Percentiles rank a stretch among this genome's conserved stretches.
Conservation (phyloP, 30 jellyfish, hydroid and myxozoan genomes). For the Hydra vulgaris region DNA sequence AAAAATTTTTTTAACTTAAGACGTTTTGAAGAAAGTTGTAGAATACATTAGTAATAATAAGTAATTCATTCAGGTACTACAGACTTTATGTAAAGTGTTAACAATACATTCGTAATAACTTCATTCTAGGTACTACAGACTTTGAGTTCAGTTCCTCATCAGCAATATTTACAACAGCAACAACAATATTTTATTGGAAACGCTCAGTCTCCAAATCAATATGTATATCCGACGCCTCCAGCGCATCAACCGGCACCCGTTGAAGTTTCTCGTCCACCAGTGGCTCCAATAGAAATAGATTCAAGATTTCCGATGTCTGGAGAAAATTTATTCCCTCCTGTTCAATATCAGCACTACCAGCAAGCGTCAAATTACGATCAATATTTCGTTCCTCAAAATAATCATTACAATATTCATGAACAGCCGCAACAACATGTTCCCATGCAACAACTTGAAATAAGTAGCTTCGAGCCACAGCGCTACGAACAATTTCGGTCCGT, state of each 20-base stretch:
- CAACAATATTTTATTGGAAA: neutral
- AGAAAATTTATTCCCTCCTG: neutral
- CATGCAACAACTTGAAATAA: neutral
- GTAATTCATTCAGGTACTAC: no score
- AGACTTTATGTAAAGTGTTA: no score
- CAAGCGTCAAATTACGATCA: neutral
- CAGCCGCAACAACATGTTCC: neutral
- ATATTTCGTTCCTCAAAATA: neutral
- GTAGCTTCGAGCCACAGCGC: neutral
- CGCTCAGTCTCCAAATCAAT: neutral
- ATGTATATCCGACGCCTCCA: neutral
- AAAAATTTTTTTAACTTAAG: no score
- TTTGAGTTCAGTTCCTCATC: neutral
- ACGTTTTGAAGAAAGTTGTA: no score
- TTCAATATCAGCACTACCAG: neutral
- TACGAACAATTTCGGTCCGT: neutral
- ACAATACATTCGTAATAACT: no score
- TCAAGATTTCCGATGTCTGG: neutral
- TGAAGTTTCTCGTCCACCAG: no score
- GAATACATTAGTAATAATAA: no score
- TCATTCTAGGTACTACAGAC: neutral
- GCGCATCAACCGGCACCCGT: neutral
- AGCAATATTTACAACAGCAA: neutral
- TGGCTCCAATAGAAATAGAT: no score
- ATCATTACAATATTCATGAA: neutral